phyloP scores from a whole-genome alignment of 2,113 vertebrate genomes.

The Crotalus viridis region DNA sequence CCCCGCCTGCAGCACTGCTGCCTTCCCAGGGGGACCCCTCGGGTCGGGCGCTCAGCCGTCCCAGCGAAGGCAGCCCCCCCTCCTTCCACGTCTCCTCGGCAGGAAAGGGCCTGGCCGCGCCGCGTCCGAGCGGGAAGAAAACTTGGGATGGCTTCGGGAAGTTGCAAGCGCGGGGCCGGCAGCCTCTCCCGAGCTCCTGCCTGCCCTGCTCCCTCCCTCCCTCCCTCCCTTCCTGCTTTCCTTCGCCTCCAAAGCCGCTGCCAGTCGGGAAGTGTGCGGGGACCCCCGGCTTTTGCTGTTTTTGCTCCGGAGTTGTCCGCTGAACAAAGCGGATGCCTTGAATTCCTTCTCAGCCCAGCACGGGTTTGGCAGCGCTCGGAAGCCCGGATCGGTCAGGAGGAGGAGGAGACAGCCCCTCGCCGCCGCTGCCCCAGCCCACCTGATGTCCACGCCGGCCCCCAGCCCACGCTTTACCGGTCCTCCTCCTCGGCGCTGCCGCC shows the following conservation, averaged over 20 bases:
- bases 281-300: background rate
- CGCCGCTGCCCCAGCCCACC: background rate
- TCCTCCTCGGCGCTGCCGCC: background rate
- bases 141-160: background rate
- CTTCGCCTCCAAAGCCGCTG: background rate
- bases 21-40: background rate
- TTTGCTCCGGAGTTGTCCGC: conserved; percentile 4
- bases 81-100: background rate
- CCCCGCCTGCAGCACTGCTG: background rate
- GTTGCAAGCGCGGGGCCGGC: background rate
- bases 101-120: conserved; percentile 20
- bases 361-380: conserved; percentile 44
- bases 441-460: background rate
- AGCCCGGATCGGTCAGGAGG: background rate
- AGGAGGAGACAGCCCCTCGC: background rate
- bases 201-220: background rate
- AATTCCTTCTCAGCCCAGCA: conserved; percentile 66
- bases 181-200: background rate
- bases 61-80: background rate
- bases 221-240: background rate
- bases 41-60: background rate
- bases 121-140: background rate
- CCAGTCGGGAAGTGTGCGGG: background rate
- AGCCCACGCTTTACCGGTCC: background rate
- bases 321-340: conserved; percentile 76